These are phyloP conservation scores for Mixornis gularis DNA, from an alignment of 2,113 vertebrate genomes.

Conservation along the genomic window DNA sequence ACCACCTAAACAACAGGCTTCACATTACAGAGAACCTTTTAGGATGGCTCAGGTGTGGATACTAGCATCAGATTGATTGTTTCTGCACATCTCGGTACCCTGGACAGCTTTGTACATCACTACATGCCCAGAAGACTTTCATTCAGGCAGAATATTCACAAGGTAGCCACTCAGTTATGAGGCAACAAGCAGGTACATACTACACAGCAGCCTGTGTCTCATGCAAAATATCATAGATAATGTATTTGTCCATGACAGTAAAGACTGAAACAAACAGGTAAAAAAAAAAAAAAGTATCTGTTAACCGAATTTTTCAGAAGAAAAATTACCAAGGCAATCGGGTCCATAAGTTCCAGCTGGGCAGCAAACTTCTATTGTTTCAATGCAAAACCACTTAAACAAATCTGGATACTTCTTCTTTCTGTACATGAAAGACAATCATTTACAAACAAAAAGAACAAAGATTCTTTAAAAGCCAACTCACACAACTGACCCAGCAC, in stretches of 20 bases:
- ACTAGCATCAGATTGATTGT: background rate
- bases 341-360: slow-evolving; percentile 85
- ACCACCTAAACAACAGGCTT: background rate
- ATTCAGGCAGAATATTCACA: background rate
- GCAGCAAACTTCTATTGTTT: slow-evolving; percentile 86
- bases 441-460: background rate
- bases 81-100: background rate
- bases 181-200: background rate
- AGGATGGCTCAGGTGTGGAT: background rate
- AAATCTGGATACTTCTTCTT: slow-evolving; percentile 86
- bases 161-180: background rate
- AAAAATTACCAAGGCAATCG: slow-evolving; percentile 80
- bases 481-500: background rate
- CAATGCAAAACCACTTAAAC: slow-evolving; percentile 91
- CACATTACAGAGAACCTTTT: background rate
- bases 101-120: background rate
- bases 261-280: background rate
- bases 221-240: background rate
- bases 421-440: slow-evolving; percentile 55
- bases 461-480: background rate
- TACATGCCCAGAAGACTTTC: background rate
- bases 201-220: background rate
- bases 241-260: background rate
- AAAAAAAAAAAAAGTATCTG: background rate
- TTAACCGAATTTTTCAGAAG: background rate